Conservation (phyloP, 2,888 invertebrate genomes). For the Drosophila gaucha region DNA sequence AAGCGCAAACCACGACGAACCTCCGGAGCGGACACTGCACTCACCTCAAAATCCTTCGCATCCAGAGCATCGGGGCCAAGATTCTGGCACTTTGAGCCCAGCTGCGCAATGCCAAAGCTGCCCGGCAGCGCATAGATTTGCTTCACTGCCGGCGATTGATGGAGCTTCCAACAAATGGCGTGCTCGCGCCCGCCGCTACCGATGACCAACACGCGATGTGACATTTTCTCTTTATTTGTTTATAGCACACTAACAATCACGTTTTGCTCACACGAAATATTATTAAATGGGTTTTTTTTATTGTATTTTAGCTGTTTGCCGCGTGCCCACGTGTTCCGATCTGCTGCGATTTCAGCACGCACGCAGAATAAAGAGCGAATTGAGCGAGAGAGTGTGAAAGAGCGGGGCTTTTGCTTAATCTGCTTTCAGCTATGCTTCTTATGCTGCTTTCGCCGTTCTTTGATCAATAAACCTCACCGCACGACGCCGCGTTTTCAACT, state of each 20-base stretch:
- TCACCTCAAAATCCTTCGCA: constrained; percentile 89
- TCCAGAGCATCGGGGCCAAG: constrained; percentile 81
- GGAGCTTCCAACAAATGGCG: constrained; percentile 96
- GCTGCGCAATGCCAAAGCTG: constrained; percentile 91
- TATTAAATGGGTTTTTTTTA: constrained; percentile 15
- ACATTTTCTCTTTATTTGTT: constrained; percentile 33
- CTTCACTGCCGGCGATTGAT: constrained; percentile 90
- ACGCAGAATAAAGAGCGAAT: constrained; percentile 5
- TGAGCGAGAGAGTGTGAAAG: constrained; percentile 13
- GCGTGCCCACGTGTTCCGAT: constrained; percentile 61
- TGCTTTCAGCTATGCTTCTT: constrained; percentile 20
- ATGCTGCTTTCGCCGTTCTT: constrained; percentile 28
- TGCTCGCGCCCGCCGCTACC: constrained; percentile 98
- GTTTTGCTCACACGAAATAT: constrained; percentile 34
- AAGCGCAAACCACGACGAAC: constrained; percentile 16
- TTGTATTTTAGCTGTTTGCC: constrained; percentile 7
- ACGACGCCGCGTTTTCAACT: constrained; percentile 59
- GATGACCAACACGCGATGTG: constrained; percentile 90
- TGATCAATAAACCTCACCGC: constrained; percentile 49
- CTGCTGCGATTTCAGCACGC: constrained; percentile 8
- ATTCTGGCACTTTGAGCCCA: constrained; percentile 87
- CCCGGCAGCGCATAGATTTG: constrained; percentile 94
- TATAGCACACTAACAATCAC: constrained; percentile 25
- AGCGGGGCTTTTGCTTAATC: constrained; percentile 7
- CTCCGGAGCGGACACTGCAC: constrained; percentile 58